Percentiles rank a stretch among this genome's conserved stretches.
These are phyloP conservation scores for Neoarius graeffei DNA, from an alignment of 2,113 vertebrate species.

Conservation along the genomic window DNA sequence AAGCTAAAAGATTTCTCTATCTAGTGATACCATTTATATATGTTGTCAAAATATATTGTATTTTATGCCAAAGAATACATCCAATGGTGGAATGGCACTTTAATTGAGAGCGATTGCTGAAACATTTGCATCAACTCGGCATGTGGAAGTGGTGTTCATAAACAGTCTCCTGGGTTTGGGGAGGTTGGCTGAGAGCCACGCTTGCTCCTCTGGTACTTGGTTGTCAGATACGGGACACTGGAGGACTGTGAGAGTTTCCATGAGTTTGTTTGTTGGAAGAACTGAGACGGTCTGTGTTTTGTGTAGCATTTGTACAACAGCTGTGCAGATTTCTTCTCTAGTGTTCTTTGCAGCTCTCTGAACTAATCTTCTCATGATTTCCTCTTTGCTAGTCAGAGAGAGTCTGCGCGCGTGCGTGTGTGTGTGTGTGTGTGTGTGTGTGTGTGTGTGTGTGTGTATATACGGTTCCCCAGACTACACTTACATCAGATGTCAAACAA, in stretches of 20 bases:
- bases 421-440: neutral
- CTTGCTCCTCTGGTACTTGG: neutral
- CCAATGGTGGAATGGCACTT: too few relatives aligned
- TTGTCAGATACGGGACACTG: neutral
- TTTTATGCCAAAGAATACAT: too few relatives aligned
- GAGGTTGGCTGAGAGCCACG: neutral
- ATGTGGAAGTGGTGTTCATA: neutral
- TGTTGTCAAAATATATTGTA: too few relatives aligned
- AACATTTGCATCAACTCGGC: neutral
- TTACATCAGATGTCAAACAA: conserved; percentile 8
- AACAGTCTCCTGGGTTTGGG: conserved; percentile 5
- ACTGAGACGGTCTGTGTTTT: neutral
- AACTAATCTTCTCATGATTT: conserved; percentile 20
- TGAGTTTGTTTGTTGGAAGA: conserved; percentile 11
- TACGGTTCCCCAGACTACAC: neutral
- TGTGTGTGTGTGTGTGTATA: neutral
- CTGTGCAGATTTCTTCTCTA: neutral
- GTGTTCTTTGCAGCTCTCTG: conserved; percentile 6
- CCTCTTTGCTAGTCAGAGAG: neutral
- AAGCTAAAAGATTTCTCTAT: too few relatives aligned
- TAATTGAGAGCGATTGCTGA: neutral
- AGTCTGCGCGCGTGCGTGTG: neutral
- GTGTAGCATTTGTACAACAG: conserved; percentile 23
- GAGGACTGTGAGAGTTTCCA: neutral
- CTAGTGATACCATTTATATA: too few relatives aligned